Percentiles rank a stretch among this genome's conserved stretches.
Evolutionary conservation across 2,797 vertebrate species (phyloP).

Genomic region (Nyctalus aviator): DNA sequence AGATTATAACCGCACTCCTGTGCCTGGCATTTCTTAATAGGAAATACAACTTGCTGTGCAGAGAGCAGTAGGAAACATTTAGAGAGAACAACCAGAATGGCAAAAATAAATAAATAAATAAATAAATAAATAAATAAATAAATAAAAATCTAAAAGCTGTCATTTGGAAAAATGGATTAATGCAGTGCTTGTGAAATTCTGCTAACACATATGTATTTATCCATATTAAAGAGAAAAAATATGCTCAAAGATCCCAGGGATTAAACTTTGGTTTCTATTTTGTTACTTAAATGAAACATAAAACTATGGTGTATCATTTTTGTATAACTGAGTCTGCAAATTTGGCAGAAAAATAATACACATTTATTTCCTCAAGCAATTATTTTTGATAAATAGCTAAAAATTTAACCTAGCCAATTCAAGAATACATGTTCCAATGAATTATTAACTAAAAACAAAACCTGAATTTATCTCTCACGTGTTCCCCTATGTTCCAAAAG

Average conservation of each 20-base stretch:
- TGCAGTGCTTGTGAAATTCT: background rate
- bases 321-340: background rate
- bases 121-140: too few species aligned
- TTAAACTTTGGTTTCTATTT: background rate
- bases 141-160: background rate
- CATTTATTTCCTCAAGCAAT: background rate
- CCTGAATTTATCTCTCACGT: background rate
- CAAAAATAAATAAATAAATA: background rate
- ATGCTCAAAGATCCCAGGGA: background rate
- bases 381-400: slow-evolving; percentile 4
- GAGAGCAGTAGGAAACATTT: background rate
- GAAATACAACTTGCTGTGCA: background rate
- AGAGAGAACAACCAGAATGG: background rate
- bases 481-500: background rate
- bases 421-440: background rate
- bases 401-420: background rate
- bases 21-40: background rate
- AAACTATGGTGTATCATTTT: background rate
- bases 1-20: background rate
- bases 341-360: background rate
- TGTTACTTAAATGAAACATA: background rate
- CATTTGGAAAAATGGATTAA: background rate
- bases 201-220: background rate
- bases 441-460: background rate
- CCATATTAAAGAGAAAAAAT: background rate